Base-by-base conservation (phyloP, 1,140 invertebrate genomes). In the Telenomus remus region DNA sequence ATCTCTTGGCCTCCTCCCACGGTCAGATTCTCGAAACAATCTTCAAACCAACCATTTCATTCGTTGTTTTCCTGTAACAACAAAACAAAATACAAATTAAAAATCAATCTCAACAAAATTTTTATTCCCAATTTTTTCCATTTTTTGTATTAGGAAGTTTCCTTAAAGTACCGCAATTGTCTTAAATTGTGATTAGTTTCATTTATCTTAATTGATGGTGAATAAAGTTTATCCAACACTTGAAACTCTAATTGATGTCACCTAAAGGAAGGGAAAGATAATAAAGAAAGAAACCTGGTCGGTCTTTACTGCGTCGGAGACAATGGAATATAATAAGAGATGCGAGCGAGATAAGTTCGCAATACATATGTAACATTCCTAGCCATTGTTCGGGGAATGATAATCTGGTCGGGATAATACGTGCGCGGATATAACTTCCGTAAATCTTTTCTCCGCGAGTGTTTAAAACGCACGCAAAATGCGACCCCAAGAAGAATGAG, bases 261-360 rank as follows among this genome's bases (percentile, higher is more conserved):
- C 48, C 13, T 54, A 10, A 8, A 48, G 44, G 14, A 47, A 5
- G 35, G 42, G 11, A 64, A 47, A 27, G 10, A 64, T 47, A n/a
- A 12, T 0, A 15, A 63, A 10, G 39, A 44, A 54, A 48, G 13
- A 55, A 68, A 43, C 35, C 12, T n/a, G n/a, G 33, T 39, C 44
- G 55, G 43, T 43, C 35, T 33, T 10, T 39, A 11, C 37, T 39
- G 9, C 9, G 56, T 49, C 39, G 10, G 35, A 69, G 48, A 76
- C 65, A 76, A 65, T 76, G 12, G 65, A 76, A 61, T 70, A 61
- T 76, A 70, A 76, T 76, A 76, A 76, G 60, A 76, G 61, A 65
- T 59, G 49, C 54, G 60, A 54, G 42, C 47, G 51, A 46, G 54
- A 64, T 69, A 70, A 65, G 66, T 53, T 53, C 66, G 73, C 73